Evolutionary conservation across 2,113 vertebrate genomes (phyloP).

Genomic region (Struthidea cinerea): DNA sequence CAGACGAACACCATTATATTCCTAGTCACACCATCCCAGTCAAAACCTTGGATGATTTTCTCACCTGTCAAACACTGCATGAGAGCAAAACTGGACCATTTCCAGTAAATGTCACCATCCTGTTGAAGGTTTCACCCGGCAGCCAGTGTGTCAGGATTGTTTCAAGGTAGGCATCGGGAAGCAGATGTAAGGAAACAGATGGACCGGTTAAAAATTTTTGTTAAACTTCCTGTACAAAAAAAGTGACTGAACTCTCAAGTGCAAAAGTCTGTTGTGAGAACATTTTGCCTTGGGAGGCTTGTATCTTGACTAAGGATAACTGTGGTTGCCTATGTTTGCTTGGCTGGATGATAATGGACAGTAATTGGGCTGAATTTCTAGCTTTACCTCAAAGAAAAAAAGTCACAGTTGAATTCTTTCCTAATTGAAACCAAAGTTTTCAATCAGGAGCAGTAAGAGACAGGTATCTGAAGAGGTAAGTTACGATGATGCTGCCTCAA

Average conservation of each 20-base stretch:
- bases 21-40: background rate
- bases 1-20: background rate
- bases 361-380: background rate
- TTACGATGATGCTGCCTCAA: background rate
- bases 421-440: background rate
- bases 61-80: background rate
- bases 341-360: fast-evolving
- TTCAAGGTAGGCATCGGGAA: background rate
- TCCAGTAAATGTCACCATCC: background rate
- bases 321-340: background rate
- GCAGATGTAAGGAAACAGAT: slow-evolving; percentile 45
- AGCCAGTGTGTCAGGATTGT: background rate
- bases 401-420: background rate
- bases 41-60: background rate
- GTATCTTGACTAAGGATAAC: background rate
- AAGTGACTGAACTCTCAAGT: background rate
- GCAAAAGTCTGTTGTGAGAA: background rate
- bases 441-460: background rate
- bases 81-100: background rate
- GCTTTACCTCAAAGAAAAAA: background rate
- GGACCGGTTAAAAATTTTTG: background rate
- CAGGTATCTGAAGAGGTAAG: background rate
- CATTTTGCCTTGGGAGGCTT: background rate
- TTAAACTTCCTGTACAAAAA: slow-evolving; percentile 2
- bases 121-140: background rate